Percentiles rank a stretch among this genome's conserved stretches.
Evolutionary conservation across 2,888 invertebrate genomes (phyloP).

Genomic region (Hartigia nigra): DNA sequence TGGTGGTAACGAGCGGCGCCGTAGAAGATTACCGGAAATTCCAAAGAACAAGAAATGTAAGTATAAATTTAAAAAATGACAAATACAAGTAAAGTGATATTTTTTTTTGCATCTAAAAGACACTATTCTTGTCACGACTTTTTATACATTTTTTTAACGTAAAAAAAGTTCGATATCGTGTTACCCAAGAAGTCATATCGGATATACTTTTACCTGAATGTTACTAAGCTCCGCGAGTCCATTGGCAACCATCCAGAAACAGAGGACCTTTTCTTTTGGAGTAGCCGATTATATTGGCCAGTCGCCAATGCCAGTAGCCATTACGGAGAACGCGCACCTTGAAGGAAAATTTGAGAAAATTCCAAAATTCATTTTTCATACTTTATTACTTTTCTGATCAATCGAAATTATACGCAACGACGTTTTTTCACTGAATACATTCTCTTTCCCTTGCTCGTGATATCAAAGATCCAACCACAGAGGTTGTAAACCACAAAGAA

Average conservation of each 20-base stretch:
- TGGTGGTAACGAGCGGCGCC: slow-evolving; percentile 71
- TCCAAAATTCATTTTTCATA: neutral
- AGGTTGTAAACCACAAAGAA: neutral
- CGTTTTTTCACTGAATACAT: neutral
- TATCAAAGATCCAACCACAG: slow-evolving; percentile 7
- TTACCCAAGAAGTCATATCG: neutral
- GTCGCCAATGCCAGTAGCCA: neutral
- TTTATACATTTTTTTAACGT: neutral
- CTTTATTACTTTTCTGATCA: neutral
- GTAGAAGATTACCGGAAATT: slow-evolving; percentile 89
- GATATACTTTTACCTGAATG: neutral
- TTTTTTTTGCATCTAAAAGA: neutral
- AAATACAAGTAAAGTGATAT: neutral
- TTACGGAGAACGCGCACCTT: neutral
- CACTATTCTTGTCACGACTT: neutral
- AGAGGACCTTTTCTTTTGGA: neutral
- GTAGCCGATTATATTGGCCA: neutral
- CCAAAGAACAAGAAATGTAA: slow-evolving; percentile 90
- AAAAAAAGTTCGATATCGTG: neutral
- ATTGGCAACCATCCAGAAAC: neutral
- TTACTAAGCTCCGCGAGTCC: neutral
- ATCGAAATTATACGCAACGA: neutral
- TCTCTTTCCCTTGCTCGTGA: neutral
- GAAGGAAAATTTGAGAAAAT: too few species aligned
- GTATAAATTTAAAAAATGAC: slow-evolving; percentile 50